Evolutionary conservation across 2,113 vertebrate genomes (phyloP).

Genomic region (Boleophthalmus pectinirostris): DNA sequence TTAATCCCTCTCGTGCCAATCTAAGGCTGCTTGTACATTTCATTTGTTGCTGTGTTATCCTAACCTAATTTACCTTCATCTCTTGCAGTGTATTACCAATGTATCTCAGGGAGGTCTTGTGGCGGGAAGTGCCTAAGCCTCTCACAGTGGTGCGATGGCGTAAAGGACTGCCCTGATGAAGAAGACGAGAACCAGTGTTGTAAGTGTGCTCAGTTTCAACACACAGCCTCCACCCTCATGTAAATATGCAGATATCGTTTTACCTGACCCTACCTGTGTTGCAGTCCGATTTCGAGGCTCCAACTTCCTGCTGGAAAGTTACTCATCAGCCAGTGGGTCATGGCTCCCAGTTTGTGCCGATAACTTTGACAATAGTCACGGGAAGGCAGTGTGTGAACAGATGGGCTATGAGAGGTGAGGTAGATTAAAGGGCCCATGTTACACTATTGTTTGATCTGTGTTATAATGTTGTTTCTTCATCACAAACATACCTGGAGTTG

Average conservation of each 20-base stretch:
- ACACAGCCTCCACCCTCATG: not conserved
- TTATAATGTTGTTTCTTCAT: too few species aligned
- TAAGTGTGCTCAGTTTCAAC: conserved; percentile 37
- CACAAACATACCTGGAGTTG: too few species aligned
- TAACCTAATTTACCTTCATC: conserved; percentile 2
- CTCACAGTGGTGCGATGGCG: conserved; percentile 69
- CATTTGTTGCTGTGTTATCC: not conserved
- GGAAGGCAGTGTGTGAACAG: conserved; percentile 52
- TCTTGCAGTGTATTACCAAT: conserved; percentile 57
- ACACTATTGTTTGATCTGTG: too few species aligned
- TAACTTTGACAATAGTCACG: conserved; percentile 52
- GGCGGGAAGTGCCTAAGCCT: conserved; percentile 40
- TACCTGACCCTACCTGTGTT: not conserved
- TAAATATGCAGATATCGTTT: not conserved
- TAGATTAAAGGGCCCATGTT: not conserved
- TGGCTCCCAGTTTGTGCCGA: conserved; percentile 72
- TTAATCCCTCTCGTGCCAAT: not conserved
- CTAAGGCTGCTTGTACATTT: not conserved
- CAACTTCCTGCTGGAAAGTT: conserved; percentile 63
- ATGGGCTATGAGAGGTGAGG: conserved; percentile 68
- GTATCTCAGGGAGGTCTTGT: conserved; percentile 57
- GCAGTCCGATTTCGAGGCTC: conserved; percentile 67
- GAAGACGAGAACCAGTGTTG: conserved; percentile 73
- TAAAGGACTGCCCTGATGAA: conserved; percentile 53
- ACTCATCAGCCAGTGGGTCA: conserved; percentile 29